phyloP scores from a whole-genome alignment of 2,888 invertebrate genomes.

The Dasysyrphus tricinctus region DNA sequence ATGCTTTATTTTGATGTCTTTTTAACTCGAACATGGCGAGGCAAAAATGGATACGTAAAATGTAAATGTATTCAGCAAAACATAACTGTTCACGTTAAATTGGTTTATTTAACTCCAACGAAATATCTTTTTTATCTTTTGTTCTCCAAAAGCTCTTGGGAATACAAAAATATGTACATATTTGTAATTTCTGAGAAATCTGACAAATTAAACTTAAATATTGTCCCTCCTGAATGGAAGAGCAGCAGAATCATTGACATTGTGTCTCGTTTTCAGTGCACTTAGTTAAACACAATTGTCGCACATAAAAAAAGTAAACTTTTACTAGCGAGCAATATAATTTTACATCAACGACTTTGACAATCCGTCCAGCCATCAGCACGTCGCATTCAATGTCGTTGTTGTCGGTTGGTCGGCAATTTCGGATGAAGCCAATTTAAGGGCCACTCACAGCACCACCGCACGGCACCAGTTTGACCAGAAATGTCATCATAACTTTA shows the following conservation, averaged over 20 bases:
- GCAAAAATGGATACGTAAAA: background rate
- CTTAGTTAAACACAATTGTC: conserved; percentile 34
- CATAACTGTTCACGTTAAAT: background rate
- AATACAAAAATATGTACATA: background rate
- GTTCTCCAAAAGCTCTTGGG: background rate
- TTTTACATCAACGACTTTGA: conserved; percentile 11
- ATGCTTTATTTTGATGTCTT: background rate
- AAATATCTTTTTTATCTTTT: background rate
- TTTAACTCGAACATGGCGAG: background rate
- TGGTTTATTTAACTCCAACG: background rate
- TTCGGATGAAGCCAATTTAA: background rate
- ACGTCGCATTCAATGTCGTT: background rate
- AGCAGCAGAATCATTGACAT: background rate
- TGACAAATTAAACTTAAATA: background rate
- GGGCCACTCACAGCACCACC: background rate
- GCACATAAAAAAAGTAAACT: conserved; percentile 26
- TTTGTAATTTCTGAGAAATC: background rate
- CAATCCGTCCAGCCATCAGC: background rate
- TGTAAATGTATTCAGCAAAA: background rate
- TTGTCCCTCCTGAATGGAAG: background rate
- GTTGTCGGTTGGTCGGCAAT: background rate
- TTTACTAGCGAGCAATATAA: conserved; percentile 24
- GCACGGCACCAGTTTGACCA: conserved; percentile 13
- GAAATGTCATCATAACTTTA: conserved; percentile 27
- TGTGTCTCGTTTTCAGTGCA: conserved; percentile 6